Conservation (phyloP, 2,888 invertebrate genomes). For the Limenitis arthemis region DNA sequence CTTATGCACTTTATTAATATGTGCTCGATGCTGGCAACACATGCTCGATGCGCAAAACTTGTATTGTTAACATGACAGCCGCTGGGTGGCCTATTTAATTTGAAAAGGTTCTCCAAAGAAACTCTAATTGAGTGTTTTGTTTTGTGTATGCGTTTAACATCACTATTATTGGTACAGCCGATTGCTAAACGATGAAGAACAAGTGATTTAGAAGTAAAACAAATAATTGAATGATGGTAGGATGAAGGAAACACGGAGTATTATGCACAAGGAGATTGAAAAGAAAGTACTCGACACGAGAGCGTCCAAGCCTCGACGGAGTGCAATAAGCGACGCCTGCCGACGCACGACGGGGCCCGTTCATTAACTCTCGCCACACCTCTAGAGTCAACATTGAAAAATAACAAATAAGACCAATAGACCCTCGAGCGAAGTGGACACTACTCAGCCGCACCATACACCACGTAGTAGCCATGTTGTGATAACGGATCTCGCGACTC, state of each 20-base stretch:
- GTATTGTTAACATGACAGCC: slow-evolving; percentile 57
- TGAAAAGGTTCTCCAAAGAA: slow-evolving; percentile 15
- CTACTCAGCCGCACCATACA: slow-evolving; percentile 20
- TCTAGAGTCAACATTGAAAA: slow-evolving; percentile 42
- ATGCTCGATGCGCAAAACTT: slow-evolving; percentile 55
- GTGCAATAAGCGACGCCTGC: slow-evolving; percentile 65
- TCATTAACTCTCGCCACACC: slow-evolving; percentile 56
- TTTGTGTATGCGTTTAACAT: neutral
- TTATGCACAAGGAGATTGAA: slow-evolving; percentile 68
- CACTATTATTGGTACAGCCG: neutral
- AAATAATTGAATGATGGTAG: slow-evolving; percentile 60
- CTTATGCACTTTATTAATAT: slow-evolving; percentile 17
- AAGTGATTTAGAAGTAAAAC: slow-evolving; percentile 60
- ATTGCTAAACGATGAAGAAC: slow-evolving; percentile 33
- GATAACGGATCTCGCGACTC: slow-evolving; percentile 41
- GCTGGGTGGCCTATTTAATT: slow-evolving; percentile 55
- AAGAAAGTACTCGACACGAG: slow-evolving; percentile 64
- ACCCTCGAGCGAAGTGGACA: slow-evolving; percentile 37
- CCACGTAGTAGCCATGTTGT: slow-evolving; percentile 47
- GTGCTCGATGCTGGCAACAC: slow-evolving; percentile 3
- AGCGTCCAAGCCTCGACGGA: slow-evolving; percentile 59
- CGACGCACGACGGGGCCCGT: slow-evolving; percentile 48
- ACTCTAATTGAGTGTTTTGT: slow-evolving; percentile 2
- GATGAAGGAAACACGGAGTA: slow-evolving; percentile 51
- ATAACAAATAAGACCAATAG: slow-evolving; percentile 44